Percentiles rank a stretch among this genome's conserved stretches.
Conservation (phyloP, 2,888 invertebrate species). For the Scaptomyza caliginosa region DNA sequence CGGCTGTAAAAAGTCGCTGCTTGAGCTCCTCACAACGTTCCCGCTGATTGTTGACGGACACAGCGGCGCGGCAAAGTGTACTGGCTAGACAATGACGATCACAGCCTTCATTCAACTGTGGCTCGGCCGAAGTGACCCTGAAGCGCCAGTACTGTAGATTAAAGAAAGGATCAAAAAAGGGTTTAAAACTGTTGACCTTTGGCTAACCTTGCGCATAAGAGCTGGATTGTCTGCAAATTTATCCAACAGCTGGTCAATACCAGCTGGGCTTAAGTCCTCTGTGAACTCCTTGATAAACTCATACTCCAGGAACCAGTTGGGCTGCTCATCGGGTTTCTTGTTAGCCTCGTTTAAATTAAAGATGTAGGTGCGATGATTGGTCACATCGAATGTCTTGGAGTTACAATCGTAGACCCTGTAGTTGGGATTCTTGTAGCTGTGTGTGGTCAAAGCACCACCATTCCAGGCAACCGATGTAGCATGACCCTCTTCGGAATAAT, state of each 20-base stretch:
- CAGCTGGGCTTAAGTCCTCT: slow-evolving; percentile 87
- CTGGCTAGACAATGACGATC: slow-evolving; percentile 66
- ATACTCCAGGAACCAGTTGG: slow-evolving; percentile 90
- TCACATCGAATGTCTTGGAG: slow-evolving; percentile 85
- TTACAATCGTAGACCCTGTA: slow-evolving; percentile 91
- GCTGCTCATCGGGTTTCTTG: slow-evolving; percentile 85
- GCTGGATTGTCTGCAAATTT: slow-evolving; percentile 84
- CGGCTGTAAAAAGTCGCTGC: slow-evolving; percentile 56
- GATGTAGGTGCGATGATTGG: slow-evolving; percentile 88
- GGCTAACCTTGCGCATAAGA: slow-evolving; percentile 70
- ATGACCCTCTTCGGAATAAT: slow-evolving; percentile 85
- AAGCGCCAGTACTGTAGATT: slow-evolving; percentile 66
- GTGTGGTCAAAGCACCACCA: slow-evolving; percentile 91
- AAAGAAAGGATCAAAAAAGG: neutral
- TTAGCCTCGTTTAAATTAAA: slow-evolving; percentile 91
- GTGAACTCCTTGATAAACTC: slow-evolving; percentile 88
- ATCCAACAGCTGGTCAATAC: slow-evolving; percentile 87
- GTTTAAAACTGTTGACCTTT: too few species aligned
- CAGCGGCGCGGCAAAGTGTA: slow-evolving; percentile 72
- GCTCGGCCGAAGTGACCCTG: slow-evolving; percentile 74
- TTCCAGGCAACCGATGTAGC: slow-evolving; percentile 90
- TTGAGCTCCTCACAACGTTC: slow-evolving; percentile 70
- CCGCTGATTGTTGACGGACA: slow-evolving; percentile 68
- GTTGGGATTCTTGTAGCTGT: slow-evolving; percentile 90
- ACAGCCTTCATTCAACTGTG: slow-evolving; percentile 71